phyloP scores from a whole-genome alignment of 2,113 vertebrate species.

The Pseudopodoces humilis region DNA sequence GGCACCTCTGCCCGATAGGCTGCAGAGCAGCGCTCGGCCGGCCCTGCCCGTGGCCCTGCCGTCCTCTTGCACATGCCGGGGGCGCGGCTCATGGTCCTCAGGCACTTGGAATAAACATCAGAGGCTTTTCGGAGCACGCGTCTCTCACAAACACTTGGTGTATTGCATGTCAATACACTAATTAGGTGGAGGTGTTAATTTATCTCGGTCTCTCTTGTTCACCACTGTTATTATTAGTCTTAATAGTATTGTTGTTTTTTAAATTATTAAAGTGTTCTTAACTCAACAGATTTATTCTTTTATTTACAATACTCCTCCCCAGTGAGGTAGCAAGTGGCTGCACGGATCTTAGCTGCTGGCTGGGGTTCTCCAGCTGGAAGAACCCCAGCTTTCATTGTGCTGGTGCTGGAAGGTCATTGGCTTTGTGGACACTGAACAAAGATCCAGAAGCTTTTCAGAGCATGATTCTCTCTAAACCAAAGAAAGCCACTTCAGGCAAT shows the following conservation, averaged over 20 bases:
- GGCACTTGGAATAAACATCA: fast-evolving
- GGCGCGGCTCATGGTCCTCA: background rate
- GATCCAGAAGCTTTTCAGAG: background rate
- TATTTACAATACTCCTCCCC: background rate
- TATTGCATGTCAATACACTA: background rate
- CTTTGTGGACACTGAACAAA: background rate
- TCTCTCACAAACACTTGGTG: no score
- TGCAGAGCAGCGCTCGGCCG: fast-evolving
- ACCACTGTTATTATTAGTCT: background rate
- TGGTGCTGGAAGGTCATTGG: background rate
- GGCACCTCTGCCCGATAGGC: fast-evolving
- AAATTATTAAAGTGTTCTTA: background rate
- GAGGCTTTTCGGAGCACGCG: no score
- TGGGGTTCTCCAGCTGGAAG: background rate
- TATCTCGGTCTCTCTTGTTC: background rate
- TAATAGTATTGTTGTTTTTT: background rate
- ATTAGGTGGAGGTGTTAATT: background rate
- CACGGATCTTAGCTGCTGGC: background rate
- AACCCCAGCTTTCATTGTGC: background rate
- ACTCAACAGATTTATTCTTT: background rate
- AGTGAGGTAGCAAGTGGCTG: background rate
- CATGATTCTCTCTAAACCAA: background rate
- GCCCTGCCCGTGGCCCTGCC: background rate
- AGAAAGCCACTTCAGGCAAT: background rate
- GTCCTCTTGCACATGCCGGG: background rate